Base-by-base conservation (phyloP, 2,888 invertebrate species). In the Coenonympha glycerion region DNA sequence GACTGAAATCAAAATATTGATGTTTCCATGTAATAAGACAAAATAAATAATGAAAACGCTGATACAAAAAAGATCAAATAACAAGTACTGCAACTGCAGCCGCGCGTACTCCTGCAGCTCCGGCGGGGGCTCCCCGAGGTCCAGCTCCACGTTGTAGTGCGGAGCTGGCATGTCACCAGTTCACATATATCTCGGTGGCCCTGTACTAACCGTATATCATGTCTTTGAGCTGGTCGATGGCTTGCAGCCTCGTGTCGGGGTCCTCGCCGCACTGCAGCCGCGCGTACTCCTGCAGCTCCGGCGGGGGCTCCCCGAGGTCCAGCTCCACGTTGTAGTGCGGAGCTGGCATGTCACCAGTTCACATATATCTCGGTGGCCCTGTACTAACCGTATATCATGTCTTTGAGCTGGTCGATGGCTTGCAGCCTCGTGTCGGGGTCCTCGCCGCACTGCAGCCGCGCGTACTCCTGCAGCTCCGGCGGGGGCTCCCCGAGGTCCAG, bases 161-260 rank as follows among this genome's bases (percentile, higher is more conserved):
- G n/a, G n/a, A n/a, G n/a, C n/a, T n/a, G n/a, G n/a, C n/a, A n/a
- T n/a, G n/a, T n/a, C n/a, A n/a, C n/a, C n/a, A n/a, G n/a, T n/a
- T n/a, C n/a, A n/a, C n/a, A n/a, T n/a, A n/a, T n/a, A n/a, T n/a
- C n/a, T n/a, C n/a, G n/a, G n/a, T n/a, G n/a, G n/a, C n/a, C n/a
- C n/a, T 28, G 1, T 30, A 59, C 77, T 69, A 76, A 93, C 93
- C 93, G 67, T 90, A 91, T 63, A 94, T 92, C 88, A 93, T 89
- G 66, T 92, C 92, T 28, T 91, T 87, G 31, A 95, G 89, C 64
- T 94, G 92, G 57, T 91, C 90, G 48, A 95, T 84, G 9, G 90
- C 88, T 65, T 91, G 89, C 31, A 90, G 88, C 58, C 89, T 89
- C 13, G 90, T 91, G 68, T 91, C 91, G 1, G 92, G 91, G 62